Evolutionary conservation across 1,140 invertebrate genomes (phyloP).

Genomic region (Diorhabda elongata): DNA sequence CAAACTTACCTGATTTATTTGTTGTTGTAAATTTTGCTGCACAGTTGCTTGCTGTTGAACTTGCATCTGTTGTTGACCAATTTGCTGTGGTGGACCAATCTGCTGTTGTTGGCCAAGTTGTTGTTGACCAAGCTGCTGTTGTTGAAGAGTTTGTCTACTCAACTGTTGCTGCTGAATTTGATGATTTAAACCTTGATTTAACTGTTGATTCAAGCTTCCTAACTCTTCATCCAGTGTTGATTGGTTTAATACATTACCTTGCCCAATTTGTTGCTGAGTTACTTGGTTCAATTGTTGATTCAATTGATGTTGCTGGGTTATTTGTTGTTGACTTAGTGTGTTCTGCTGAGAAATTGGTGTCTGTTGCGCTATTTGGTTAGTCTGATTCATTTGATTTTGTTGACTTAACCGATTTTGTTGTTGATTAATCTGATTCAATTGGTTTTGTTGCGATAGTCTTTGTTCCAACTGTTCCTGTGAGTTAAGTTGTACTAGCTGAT

Average conservation of each 20-base stretch:
- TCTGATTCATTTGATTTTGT: conserved; percentile 12
- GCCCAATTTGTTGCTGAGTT: conserved; percentile 15
- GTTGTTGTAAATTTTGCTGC: conserved; percentile 28
- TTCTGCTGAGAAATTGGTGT: conserved; percentile 8
- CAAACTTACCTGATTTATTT: too few relatives aligned
- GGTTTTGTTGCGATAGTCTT: conserved; percentile 27
- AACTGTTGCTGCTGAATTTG: conserved; percentile 20
- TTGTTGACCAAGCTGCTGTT: conserved; percentile 24
- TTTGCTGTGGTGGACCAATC: conserved; percentile 20
- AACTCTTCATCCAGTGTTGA: conserved; percentile 7
- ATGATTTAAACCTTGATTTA: conserved; percentile 6
- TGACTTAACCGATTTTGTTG: conserved; percentile 23
- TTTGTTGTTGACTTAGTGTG: conserved; percentile 10
- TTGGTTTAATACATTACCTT: not conserved
- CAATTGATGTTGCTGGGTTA: conserved; percentile 17
- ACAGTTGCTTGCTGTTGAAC: conserved; percentile 20
- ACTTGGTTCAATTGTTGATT: conserved; percentile 7
- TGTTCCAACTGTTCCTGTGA: conserved; percentile 29
- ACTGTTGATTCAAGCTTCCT: not conserved
- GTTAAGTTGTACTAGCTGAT: conserved; percentile 25
- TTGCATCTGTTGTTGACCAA: conserved; percentile 4
- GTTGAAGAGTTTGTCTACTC: conserved; percentile 23
- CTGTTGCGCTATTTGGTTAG: not conserved
- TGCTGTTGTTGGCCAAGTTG: conserved; percentile 21
- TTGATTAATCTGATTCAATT: conserved; percentile 26